Conservation (phyloP, 92 coral and sea anemone species). For the Paragorgia papillata region DNA sequence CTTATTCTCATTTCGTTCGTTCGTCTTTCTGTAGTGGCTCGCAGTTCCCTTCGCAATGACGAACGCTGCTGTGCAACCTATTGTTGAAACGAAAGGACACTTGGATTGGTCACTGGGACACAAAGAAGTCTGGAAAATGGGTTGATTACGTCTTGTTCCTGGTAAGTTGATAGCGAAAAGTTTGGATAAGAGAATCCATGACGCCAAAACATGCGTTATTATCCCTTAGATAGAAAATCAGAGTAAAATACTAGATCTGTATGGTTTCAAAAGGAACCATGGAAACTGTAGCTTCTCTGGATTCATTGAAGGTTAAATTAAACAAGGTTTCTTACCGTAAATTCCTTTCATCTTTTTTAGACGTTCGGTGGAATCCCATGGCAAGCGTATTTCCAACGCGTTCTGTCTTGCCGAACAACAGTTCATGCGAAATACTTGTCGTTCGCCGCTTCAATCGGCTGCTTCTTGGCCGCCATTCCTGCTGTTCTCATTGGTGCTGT, state of each 20-base stretch:
- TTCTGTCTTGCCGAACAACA: slow-evolving; percentile 76
- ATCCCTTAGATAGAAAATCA: no score
- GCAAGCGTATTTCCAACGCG: slow-evolving; percentile 94
- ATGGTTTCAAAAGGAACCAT: no score
- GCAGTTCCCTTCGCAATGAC: slow-evolving; percentile 86
- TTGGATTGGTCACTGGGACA: slow-evolving; percentile 42
- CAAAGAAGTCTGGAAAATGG: slow-evolving; percentile 39
- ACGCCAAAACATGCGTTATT: no score
- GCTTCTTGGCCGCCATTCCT: slow-evolving; percentile 77
- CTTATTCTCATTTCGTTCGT: not conserved
- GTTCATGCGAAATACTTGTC: slow-evolving; percentile 67
- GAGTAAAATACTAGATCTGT: no score
- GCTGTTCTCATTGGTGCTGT: slow-evolving; percentile 85
- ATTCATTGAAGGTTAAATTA: no score
- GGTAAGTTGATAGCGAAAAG: slow-evolving; percentile 12
- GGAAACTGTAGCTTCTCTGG: no score
- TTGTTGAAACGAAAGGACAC: slow-evolving; percentile 3
- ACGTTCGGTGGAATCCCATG: slow-evolving; percentile 90
- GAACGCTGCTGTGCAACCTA: slow-evolving; percentile 53
- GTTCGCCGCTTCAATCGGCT: slow-evolving; percentile 72
- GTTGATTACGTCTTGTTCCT: slow-evolving; percentile 37
- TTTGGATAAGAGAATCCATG: not conserved
- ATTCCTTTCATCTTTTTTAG: slow-evolving; percentile 32
- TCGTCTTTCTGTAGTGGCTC: slow-evolving; percentile 65
- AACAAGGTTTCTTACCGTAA: not conserved